These are phyloP conservation scores for Trichoplusia ni DNA, from an alignment of 1,140 invertebrate species.

Conservation along the genomic window DNA sequence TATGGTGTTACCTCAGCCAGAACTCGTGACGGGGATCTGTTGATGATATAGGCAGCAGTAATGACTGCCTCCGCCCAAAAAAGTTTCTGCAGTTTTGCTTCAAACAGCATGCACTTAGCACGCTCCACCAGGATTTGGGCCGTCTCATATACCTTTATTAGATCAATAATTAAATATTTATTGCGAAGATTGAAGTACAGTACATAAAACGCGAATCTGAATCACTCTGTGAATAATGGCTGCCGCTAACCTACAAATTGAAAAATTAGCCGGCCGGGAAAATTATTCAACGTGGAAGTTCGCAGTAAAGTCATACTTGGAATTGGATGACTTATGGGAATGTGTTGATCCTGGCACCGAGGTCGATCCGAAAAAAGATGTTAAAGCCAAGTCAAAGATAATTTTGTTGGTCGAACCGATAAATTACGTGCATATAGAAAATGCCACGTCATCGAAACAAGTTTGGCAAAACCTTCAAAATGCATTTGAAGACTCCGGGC, in stretches of 20 bases:
- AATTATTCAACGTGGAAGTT: constrained; percentile 9
- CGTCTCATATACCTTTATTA: no score
- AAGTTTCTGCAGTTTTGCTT: no score
- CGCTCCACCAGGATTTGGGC: no score
- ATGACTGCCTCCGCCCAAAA: no score
- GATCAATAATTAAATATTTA: no score
- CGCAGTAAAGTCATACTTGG: constrained; percentile 9
- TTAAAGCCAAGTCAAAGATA: neutral
- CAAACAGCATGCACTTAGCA: no score
- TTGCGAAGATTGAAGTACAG: no score
- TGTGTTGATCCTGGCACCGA: constrained; percentile 3
- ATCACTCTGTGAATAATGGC: constrained; percentile 4
- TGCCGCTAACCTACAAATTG: neutral
- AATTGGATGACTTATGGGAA: constrained; percentile 14
- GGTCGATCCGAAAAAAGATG: neutral
- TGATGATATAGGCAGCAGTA: no score
- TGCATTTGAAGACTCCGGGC: neutral
- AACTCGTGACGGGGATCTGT: no score
- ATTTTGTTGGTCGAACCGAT: constrained; percentile 2
- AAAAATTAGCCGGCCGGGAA: constrained; percentile 18
- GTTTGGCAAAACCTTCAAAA: neutral
- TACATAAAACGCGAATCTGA: no score
- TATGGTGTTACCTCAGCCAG: no score
- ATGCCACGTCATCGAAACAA: neutral
- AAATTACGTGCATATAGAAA: constrained; percentile 5